Evolutionary conservation across 1,140 invertebrate genomes (phyloP), one percentile per base, ranked within the genome.

Genomic region (Acyrthosiphon pisum): DNA sequence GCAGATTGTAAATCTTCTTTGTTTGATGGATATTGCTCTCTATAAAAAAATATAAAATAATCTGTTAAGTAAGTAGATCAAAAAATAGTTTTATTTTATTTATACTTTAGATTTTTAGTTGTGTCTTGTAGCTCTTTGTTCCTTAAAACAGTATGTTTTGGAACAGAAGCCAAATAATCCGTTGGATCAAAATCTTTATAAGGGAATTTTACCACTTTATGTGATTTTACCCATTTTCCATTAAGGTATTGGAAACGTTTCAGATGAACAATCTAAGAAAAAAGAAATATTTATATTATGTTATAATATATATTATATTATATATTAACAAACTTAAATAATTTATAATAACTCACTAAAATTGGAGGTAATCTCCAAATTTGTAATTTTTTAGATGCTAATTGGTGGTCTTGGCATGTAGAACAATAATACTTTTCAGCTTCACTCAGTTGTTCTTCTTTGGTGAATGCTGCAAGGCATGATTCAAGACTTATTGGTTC

Each of bases 191-290:
- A 98, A 94, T 98, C 96, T 93, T 97, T 96, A 94, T 97, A 97
- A 1, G 98, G 98, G 95, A 98, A 98, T 94, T 98, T 97, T 1
- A 99, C 98, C 84, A 98, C 97, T 95, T 98, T 98, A 94, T 98
- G 97, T 0, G 98, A 98, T 95, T 99, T 99, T n/a, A 98, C 97
- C 98, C 98, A 98, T 94, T 98, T 97, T 94, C 96, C 97, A 95
- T 98, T 97, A 18, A 98, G 96, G 94, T 97, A 98, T 95, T 98
- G 98, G 95, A 99, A 99, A 50, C 98, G 96, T 95, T 99, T 99
- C 92, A 99, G 95, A 95, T 98, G 98, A 20, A 99, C 96, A 94
- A 98, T 98, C 98, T 98, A 95, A 35, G 96, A 95, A 93, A 86
- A 93, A 86, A 94, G 94, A 90, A 93, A 56, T 37, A 76, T 68